Evolutionary conservation across 1,140 invertebrate genomes (phyloP).

Genomic region (Diuraphis noxia): DNA sequence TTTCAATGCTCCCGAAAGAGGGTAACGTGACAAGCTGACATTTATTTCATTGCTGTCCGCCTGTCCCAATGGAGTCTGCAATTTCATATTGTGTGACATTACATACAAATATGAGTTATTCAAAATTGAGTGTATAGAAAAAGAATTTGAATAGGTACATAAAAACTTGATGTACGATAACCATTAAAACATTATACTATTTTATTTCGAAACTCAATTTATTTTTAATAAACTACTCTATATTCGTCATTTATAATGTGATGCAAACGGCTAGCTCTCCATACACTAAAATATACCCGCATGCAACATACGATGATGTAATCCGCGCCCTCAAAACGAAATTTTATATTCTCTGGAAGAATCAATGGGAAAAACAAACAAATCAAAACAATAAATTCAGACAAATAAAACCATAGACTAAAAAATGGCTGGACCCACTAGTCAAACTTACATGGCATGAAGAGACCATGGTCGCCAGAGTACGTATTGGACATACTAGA

Average conservation of each 20-base stretch:
- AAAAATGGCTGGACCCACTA: too few relatives aligned
- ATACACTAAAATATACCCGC: too few relatives aligned
- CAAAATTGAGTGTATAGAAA: neutral
- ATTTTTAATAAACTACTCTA: neutral
- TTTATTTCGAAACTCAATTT: neutral
- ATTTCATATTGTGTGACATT: neutral
- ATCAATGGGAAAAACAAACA: too few relatives aligned
- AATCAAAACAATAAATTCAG: too few relatives aligned
- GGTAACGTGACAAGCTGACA: constrained; percentile 8
- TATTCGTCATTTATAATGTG: neutral
- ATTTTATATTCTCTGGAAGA: too few relatives aligned
- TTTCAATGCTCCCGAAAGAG: neutral
- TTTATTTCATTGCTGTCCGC: constrained; percentile 11
- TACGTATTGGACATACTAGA: too few relatives aligned
- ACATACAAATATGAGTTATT: constrained; percentile 2
- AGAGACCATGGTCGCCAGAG: too few relatives aligned
- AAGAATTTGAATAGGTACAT: neutral
- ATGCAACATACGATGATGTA: too few relatives aligned
- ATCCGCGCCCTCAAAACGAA: too few relatives aligned
- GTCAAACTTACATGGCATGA: too few relatives aligned
- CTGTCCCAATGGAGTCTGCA: neutral
- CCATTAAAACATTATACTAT: neutral
- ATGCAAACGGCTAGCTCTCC: too few relatives aligned
- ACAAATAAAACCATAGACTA: too few relatives aligned
- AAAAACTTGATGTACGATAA: neutral